Conservation (phyloP, 2,797 vertebrate species). For the Echiichthys vipera region DNA sequence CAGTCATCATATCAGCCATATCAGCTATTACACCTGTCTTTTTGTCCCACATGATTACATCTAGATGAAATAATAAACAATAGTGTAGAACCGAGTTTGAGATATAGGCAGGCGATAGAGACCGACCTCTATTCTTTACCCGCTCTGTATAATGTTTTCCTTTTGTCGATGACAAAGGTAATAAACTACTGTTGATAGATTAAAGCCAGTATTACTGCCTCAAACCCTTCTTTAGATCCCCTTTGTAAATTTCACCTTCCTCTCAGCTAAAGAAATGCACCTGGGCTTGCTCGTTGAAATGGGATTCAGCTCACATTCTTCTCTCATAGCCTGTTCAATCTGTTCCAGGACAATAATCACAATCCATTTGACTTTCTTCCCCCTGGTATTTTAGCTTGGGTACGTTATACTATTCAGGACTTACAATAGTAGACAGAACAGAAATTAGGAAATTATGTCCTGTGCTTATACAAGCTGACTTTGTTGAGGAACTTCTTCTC, state of each 20-base stretch:
- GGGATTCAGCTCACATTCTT: slow-evolving; percentile 89
- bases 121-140: background rate
- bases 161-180: slow-evolving; percentile 49
- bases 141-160: slow-evolving; percentile 30
- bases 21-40: background rate
- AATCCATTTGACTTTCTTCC: slow-evolving; percentile 91
- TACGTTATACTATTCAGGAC: slow-evolving; percentile 66
- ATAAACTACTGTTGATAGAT: slow-evolving; percentile 54
- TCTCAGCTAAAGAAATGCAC: slow-evolving; percentile 64
- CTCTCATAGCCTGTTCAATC: slow-evolving; percentile 89
- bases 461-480: slow-evolving; percentile 43
- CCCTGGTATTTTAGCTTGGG: slow-evolving; percentile 88
- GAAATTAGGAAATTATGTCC: slow-evolving; percentile 59
- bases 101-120: slow-evolving; percentile 7
- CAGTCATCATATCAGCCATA: no score
- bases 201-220: slow-evolving; percentile 52
- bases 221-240: slow-evolving; percentile 43
- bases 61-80: background rate
- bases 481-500: slow-evolving; percentile 41
- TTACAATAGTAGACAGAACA: slow-evolving; percentile 68
- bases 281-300: slow-evolving; percentile 63
- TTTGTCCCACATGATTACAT: background rate
- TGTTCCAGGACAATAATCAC: slow-evolving; percentile 94
- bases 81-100: background rate
- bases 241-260: slow-evolving; percentile 65